Base-by-base conservation (phyloP, 2,797 vertebrate species). In the Smutsia gigantea region DNA sequence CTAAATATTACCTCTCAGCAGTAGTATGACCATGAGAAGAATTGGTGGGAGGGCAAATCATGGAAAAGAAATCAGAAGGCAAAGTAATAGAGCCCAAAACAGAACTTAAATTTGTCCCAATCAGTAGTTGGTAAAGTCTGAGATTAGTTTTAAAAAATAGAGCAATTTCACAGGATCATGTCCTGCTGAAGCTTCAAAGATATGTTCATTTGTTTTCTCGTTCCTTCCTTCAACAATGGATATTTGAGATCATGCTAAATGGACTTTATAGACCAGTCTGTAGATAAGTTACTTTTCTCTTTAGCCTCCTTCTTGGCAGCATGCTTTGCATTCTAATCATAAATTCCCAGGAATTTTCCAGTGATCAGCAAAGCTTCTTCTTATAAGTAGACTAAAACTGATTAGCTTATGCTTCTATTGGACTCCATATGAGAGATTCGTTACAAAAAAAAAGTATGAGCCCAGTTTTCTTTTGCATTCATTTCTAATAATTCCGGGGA, bases 391-490 rank as follows among this genome's bases (percentile, higher is more conserved):
- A 71, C 57, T 31, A 71, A 71, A 91, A 42, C 34, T 69, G 12
- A 53, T 79, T 23, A 63, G 37, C 69, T 87, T 77, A 12, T 31
- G 18, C 39, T 79, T 81, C 64, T 74, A 0, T 21, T 27, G 34
- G 27, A 39, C 9, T 69, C 14, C 4, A 2, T 66, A 5, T 4
- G 6, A 87, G 90, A 92, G 66, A 88, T 46, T 87, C 29, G n/a
- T 89, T 90, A 75, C 31, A 83, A 42, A 96, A 93, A 25, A 25
- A 90, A 68, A 69, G 25, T 1, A 0, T 55, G 19, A 78, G 64
- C 55, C 68, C 77, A 57, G 34, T 91, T 96, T 97, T 97, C 77
- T 31, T 55, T 27, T 11, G 46, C 49, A 81, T 93, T 84, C 79
- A 79, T 94, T 95, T 96, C n/a, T 29, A 25, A 69, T 87, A 72